Conservation (phyloP, 2,113 vertebrate species). For the Pachyramphus minor region DNA sequence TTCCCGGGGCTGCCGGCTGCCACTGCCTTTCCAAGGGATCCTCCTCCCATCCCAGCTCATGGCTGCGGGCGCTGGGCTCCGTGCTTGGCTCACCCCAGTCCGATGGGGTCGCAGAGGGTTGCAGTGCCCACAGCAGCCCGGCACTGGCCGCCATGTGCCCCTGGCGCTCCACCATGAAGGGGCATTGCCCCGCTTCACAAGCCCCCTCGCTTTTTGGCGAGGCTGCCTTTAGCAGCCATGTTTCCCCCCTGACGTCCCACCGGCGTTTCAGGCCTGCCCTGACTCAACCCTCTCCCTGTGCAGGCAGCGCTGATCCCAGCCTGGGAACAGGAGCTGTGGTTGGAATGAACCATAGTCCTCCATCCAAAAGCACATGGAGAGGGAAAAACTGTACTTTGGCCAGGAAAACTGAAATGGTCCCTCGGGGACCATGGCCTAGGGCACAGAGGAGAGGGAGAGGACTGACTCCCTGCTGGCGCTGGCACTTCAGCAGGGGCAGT, state of each 20-base stretch:
- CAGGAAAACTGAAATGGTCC: rapidly evolving
- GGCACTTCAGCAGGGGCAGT: neutral
- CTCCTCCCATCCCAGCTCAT: rapidly evolving
- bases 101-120: neutral
- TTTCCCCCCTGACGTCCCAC: neutral
- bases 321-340: neutral
- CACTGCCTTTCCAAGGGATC: neutral
- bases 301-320: rapidly evolving
- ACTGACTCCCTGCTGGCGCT: rapidly evolving
- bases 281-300: neutral
- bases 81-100: neutral
- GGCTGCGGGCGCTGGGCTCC: neutral
- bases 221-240: neutral
- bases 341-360: rapidly evolving
- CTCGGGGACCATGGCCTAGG: rapidly evolving
- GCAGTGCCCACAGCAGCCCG: no score
- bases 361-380: neutral
- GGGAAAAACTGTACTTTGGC: neutral
- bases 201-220: neutral
- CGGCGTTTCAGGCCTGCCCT: rapidly evolving
- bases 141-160: rapidly evolving
- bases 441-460: no score
- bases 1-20: neutral
- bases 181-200: rapidly evolving
- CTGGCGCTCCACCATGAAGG: rapidly evolving